Evolutionary conservation across 2,888 invertebrate genomes (phyloP).

Genomic region (Acanthococcus lagerstroemiae): DNA sequence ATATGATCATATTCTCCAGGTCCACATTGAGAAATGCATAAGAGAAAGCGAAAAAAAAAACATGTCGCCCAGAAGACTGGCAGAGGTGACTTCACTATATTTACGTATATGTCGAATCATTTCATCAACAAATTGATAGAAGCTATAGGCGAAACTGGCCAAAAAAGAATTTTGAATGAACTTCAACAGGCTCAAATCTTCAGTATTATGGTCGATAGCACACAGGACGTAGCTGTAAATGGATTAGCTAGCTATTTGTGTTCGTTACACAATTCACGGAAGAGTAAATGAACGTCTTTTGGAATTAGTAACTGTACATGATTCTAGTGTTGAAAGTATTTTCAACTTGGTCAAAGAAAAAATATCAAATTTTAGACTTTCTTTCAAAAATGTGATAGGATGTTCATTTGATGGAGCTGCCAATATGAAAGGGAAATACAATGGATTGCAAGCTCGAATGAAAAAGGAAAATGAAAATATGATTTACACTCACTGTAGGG

Average conservation of each 20-base stretch:
- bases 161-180: conserved; percentile 27
- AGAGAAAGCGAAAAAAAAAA: conserved; percentile 7
- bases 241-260: conserved; percentile 32
- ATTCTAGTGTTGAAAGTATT: conserved; percentile 23
- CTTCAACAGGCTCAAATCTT: conserved; percentile 17
- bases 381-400: conserved; percentile 24
- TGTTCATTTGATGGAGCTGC: conserved; percentile 32
- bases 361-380: conserved; percentile 24
- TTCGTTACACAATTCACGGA: conserved; percentile 24
- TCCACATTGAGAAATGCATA: conserved; percentile 7
- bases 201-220: conserved; percentile 31
- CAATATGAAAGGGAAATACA: conserved; percentile 27
- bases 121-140: conserved; percentile 31
- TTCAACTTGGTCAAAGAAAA: conserved; percentile 29
- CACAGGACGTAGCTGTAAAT: conserved; percentile 31
- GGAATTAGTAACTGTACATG: conserved; percentile 20
- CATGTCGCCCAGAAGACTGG: conserved; percentile 11
- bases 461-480: neutral
- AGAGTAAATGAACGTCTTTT: conserved; percentile 27
- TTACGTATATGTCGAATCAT: conserved; percentile 31
- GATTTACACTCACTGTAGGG: neutral
- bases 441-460: conserved; percentile 8
- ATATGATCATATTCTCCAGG: conserved; percentile 5
- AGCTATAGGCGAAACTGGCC: conserved; percentile 17
- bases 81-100: conserved; percentile 22